phyloP scores from a whole-genome alignment of 2,797 vertebrate species.

The Triplophysa bombifrons region DNA sequence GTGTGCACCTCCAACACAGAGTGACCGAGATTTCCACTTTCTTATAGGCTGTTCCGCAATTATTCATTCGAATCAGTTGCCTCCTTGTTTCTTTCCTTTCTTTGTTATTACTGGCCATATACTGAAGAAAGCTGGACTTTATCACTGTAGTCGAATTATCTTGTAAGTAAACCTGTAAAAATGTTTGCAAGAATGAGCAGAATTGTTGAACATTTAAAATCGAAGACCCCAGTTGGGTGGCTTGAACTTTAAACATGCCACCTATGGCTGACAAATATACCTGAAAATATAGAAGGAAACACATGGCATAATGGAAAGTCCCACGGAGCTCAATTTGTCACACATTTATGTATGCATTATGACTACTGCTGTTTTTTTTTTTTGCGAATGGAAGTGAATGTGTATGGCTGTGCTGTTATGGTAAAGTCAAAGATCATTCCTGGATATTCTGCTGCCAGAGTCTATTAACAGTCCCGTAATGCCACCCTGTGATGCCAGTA shows the following conservation, averaged over 20 bases:
- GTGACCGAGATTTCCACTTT: constrained; percentile 29
- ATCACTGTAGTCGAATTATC: constrained; percentile 78
- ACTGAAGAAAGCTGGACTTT: constrained; percentile 63
- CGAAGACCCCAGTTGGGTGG: constrained; percentile 66
- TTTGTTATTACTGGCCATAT: constrained; percentile 55
- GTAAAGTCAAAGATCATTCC: constrained; percentile 67
- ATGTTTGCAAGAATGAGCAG: constrained; percentile 77
- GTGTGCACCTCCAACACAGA: constrained; percentile 60
- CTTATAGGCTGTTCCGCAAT: constrained; percentile 38
- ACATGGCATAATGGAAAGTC: constrained; percentile 65
- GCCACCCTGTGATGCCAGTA: constrained; percentile 10
- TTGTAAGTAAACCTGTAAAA: constrained; percentile 78
- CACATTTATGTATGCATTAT: constrained; percentile 73
- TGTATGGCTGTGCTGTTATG: constrained; percentile 40
- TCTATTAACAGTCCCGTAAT: constrained; percentile 43
- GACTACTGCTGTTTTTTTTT: constrained; percentile 72
- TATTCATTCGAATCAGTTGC: constrained; percentile 24
- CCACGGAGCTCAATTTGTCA: constrained; percentile 68
- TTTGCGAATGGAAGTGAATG: constrained; percentile 64
- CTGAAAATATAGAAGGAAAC: constrained; percentile 65
- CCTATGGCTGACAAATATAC: constrained; percentile 68
- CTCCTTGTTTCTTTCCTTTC: constrained; percentile 41
- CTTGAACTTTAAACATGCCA: constrained; percentile 68
- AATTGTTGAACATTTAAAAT: constrained; percentile 41
- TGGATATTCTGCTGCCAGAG: constrained; percentile 56